Conservation (phyloP, 1,140 invertebrate species). For the Saxidomus purpurata region DNA sequence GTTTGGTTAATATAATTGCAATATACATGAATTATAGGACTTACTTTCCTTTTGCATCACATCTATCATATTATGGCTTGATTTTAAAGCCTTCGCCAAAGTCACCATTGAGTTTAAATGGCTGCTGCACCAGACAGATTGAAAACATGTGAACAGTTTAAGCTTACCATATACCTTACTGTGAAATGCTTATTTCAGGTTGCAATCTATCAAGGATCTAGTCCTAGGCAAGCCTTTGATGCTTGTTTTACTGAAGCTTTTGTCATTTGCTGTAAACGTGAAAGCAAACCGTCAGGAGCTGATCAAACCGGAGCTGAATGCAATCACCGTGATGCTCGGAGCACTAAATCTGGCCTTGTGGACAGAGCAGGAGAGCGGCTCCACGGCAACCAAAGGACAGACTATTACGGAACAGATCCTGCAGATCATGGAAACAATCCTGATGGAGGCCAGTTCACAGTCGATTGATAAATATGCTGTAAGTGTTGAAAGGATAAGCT, state of each 20-base stretch:
- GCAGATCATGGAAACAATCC: conserved; percentile 94
- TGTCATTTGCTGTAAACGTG: conserved; percentile 93
- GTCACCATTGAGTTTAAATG: too few species aligned
- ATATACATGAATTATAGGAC: neutral
- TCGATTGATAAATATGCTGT: conserved; percentile 87
- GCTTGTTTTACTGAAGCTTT: conserved; percentile 94
- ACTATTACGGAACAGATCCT: conserved; percentile 94
- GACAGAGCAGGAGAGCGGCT: conserved; percentile 85
- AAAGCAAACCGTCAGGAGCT: conserved; percentile 87
- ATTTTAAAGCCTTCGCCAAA: too few species aligned
- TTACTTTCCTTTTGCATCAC: too few species aligned
- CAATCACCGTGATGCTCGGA: conserved; percentile 86
- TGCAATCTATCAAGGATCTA: conserved; percentile 91
- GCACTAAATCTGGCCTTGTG: conserved; percentile 86
- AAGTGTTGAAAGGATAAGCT: conserved; percentile 47
- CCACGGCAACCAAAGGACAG: conserved; percentile 86
- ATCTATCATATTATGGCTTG: too few species aligned
- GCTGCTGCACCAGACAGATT: too few species aligned
- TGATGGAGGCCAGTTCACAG: conserved; percentile 93
- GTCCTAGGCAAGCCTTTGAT: conserved; percentile 92
- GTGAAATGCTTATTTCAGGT: too few species aligned
- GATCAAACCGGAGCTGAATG: conserved; percentile 86
- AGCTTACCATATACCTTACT: too few species aligned
- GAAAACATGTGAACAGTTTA: too few species aligned
- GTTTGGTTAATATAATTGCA: too few species aligned